phyloP scores from a whole-genome alignment of 2,888 invertebrate species.

The Eupelmus urozonus region DNA sequence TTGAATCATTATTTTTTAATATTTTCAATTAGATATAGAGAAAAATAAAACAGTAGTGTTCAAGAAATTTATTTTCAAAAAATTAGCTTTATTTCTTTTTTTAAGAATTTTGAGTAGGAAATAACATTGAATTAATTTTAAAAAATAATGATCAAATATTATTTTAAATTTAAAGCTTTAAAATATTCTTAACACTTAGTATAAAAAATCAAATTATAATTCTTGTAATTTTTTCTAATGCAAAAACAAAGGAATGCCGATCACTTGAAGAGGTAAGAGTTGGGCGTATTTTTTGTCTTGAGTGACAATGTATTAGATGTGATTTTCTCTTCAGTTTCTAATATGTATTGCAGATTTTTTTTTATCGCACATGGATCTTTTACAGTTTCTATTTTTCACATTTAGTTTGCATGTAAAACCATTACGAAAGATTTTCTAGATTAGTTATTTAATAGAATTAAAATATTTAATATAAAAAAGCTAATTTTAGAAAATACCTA shows the following conservation, averaged over 20 bases:
- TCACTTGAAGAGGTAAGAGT: constrained; percentile 86
- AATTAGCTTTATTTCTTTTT: too few species aligned
- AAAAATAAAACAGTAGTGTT: too few species aligned
- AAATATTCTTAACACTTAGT: background rate
- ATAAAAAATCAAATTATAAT: constrained; percentile 51
- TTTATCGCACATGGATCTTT: constrained; percentile 13
- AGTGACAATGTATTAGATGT: constrained; percentile 23
- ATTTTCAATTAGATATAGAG: too few species aligned
- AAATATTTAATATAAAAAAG: too few species aligned
- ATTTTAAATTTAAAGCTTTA: too few species aligned
- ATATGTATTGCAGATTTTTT: constrained; percentile 29
- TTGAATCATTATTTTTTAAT: too few species aligned
- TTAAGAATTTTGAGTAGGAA: background rate
- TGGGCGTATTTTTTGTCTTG: constrained; percentile 46
- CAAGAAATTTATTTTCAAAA: background rate
- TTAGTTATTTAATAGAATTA: background rate
- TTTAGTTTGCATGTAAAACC: constrained; percentile 22
- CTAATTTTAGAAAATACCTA: too few species aligned
- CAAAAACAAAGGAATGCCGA: constrained; percentile 82
- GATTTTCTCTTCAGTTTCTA: constrained; percentile 17
- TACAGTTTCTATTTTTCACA: constrained; percentile 17
- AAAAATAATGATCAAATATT: too few species aligned
- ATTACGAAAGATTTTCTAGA: constrained; percentile 2
- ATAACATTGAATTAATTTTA: background rate
- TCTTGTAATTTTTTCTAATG: constrained; percentile 68